These are phyloP conservation scores for Oligia strigilis DNA, from an alignment of 2,888 invertebrate genomes.

Conservation along the genomic window DNA sequence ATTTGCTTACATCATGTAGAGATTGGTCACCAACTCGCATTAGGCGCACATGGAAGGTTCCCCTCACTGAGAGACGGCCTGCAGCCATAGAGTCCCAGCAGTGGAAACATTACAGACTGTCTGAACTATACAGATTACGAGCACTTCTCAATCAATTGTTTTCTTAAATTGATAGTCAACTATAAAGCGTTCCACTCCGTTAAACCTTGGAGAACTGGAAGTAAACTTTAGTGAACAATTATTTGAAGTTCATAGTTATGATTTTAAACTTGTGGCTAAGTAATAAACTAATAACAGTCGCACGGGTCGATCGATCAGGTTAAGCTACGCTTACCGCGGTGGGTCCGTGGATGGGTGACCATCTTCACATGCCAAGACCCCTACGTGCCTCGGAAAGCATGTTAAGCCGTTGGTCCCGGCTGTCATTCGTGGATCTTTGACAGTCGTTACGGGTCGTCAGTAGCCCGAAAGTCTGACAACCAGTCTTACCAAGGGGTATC, in stretches of 20 bases:
- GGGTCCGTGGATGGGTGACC: no score
- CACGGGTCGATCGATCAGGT: no score
- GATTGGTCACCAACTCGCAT: not conserved
- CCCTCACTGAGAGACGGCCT: not conserved
- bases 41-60: not conserved
- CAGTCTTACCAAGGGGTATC: no score
- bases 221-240: not conserved
- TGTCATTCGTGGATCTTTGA: no score
- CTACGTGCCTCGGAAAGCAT: no score
- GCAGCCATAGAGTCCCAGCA: not conserved
- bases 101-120: not conserved
- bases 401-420: no score
- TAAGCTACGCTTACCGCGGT: no score
- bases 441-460: no score
- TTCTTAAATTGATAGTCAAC: slow-evolving; percentile 12
- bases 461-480: no score
- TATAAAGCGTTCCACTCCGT: slow-evolving; percentile 5
- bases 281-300: no score
- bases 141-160: not conserved
- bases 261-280: not conserved
- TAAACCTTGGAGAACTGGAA: not conserved
- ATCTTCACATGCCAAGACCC: no score
- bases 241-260: slow-evolving; percentile 1
- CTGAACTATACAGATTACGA: not conserved
- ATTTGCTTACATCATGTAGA: not conserved